Conservation (phyloP, 2,888 invertebrate genomes). For the Spialia ferax region DNA sequence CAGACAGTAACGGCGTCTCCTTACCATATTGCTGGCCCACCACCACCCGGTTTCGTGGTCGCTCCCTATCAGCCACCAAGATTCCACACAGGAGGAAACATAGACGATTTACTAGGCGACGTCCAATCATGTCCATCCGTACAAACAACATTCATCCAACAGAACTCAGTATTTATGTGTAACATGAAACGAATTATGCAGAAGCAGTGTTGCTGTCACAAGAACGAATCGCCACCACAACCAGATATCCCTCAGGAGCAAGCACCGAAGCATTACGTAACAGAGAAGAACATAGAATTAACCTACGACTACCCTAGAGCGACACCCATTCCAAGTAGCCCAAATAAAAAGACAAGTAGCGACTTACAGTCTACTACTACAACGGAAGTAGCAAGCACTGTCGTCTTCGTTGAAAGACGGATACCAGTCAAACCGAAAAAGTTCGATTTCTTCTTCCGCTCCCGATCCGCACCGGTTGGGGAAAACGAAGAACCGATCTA, state of each 20-base stretch:
- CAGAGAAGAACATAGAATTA: conserved; percentile 83
- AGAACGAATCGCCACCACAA: conserved; percentile 52
- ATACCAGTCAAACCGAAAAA: conserved; percentile 80
- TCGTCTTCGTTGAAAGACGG: conserved; percentile 81
- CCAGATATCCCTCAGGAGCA: conserved; percentile 55
- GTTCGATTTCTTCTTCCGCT: conserved; percentile 81
- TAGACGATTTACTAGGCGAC: conserved; percentile 90
- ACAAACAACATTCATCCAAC: conserved; percentile 79
- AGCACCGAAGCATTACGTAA: conserved; percentile 74
- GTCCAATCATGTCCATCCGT: conserved; percentile 85
- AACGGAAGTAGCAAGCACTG: conserved; percentile 83
- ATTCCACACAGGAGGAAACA: conserved; percentile 87
- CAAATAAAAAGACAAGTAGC: conserved; percentile 69
- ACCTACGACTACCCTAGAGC: conserved; percentile 82
- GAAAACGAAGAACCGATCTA: conserved; percentile 82
- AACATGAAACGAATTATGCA: conserved; percentile 77
- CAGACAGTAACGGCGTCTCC: conserved; percentile 76
- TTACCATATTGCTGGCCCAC: conserved; percentile 70
- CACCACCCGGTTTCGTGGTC: conserved; percentile 77
- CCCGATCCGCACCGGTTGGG: conserved; percentile 82
- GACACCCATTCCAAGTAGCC: conserved; percentile 66
- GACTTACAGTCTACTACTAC: conserved; percentile 75
- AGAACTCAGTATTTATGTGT: conserved; percentile 83
- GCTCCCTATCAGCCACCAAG: conserved; percentile 73
- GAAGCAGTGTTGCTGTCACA: conserved; percentile 76